Conservation (phyloP, 2,888 invertebrate species). For the Dryococelus australis region DNA sequence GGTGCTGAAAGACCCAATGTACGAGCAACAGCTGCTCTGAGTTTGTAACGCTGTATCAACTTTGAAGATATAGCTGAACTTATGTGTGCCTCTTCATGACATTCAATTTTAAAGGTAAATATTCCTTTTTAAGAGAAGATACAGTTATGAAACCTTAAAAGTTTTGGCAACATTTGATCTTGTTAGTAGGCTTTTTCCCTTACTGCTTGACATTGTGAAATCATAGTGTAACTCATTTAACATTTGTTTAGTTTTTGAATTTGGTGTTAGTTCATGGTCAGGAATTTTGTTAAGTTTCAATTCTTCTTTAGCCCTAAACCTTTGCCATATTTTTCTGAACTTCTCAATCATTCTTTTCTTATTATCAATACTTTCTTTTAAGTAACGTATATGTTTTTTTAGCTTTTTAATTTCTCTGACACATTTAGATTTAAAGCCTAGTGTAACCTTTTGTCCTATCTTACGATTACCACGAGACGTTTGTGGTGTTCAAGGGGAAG, state of each 20-base stretch:
- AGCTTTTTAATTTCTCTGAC: not conserved
- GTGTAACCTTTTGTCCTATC: not conserved
- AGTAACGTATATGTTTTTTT: not conserved
- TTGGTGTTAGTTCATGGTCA: not conserved
- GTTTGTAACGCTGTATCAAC: not conserved
- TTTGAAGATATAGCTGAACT: not conserved
- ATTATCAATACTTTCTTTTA: not conserved
- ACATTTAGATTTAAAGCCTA: conserved; percentile 1
- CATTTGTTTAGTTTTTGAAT: not conserved
- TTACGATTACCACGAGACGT: not conserved
- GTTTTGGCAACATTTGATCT: not conserved
- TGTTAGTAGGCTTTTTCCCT: not conserved
- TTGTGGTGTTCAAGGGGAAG: too few relatives aligned
- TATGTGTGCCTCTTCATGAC: not conserved
- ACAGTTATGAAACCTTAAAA: not conserved
- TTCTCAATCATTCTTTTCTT: not conserved
- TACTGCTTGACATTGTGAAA: not conserved
- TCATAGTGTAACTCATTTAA: not conserved
- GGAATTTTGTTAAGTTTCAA: not conserved
- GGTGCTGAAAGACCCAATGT: not conserved
- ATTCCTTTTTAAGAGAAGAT: not conserved
- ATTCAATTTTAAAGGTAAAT: not conserved
- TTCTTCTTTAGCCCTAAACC: not conserved
- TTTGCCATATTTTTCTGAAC: not conserved
- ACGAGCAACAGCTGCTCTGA: not conserved